Evolutionary conservation across 2,113 vertebrate species (phyloP), one percentile per base, ranked within the genome.

Genomic region (Indicator indicator): DNA sequence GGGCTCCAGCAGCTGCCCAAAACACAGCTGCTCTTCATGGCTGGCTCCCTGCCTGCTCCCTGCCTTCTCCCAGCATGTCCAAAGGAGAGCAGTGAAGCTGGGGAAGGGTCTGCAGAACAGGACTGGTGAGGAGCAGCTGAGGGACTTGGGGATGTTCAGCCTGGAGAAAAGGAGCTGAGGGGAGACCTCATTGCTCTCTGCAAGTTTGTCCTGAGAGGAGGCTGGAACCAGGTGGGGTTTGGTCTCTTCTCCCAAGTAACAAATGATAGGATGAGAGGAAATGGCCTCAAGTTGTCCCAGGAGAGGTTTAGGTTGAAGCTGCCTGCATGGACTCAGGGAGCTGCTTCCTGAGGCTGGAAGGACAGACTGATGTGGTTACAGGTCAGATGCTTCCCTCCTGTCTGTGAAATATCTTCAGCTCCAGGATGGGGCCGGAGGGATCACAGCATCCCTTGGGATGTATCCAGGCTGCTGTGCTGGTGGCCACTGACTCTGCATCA

Each of bases 401-500:
- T 27, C 58, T 38, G 18, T 59, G 80, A 28, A 36, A 40, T 1
- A 2, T 63, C 33, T 65, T 42, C 5, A 1, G 65, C 73, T 89
- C 54, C 63, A 27, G 50, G 70, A 16, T 42, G 74, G 56, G 28
- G 40, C 80, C 79, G 75, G 38, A 84, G 46, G 70, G 42, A 17
- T 28, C 38, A 9, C 64, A 70, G 23, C 87, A 62, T 40, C 76
- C 52, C 69, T 8, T 62, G 89, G 54, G n/a, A 71, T 0, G 1
- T 12, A 20, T 33, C 52, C 0, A 0, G 12, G 75, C 58, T 74
- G 62, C 83, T 68, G 20, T 72, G 38, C 58, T 2, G 3, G 16
- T 56, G 58, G 14, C 36, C 0, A 0, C 85, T 82, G 84, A 38
- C 26, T 69, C 48, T 56, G 46, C 26, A 28, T 3, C 3, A 0